These are phyloP conservation scores for Triplophysa siluroides DNA, from an alignment of 2,113 vertebrate species.

Conservation along the genomic window DNA sequence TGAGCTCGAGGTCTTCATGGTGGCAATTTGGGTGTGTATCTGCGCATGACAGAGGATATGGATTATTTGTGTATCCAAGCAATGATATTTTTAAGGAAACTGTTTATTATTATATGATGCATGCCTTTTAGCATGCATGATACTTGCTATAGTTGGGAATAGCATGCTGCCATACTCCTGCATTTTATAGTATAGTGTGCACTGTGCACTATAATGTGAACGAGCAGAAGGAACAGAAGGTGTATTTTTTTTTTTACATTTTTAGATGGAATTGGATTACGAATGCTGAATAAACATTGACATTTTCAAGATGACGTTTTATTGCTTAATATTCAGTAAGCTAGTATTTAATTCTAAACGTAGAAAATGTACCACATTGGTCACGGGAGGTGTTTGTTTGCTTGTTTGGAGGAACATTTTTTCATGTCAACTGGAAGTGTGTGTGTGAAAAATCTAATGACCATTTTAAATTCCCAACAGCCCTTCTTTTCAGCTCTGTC, in stretches of 20 bases:
- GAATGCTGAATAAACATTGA: no score
- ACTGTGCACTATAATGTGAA: no score
- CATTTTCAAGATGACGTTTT: no score
- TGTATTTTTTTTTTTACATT: no score
- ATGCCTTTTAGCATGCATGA: constrained; percentile 42
- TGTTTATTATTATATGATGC: constrained; percentile 55
- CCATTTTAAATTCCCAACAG: constrained; percentile 33
- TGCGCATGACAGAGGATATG: constrained; percentile 48
- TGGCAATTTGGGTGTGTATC: constrained; percentile 54
- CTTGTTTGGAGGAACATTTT: not conserved
- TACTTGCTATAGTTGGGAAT: not conserved
- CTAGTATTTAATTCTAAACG: not conserved
- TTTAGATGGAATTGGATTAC: no score
- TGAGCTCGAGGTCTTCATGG: constrained; percentile 60
- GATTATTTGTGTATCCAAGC: constrained; percentile 50
- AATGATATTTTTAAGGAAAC: constrained; percentile 24
- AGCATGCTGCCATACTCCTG: not conserved
- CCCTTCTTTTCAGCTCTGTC: not conserved
- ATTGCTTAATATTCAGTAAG: not conserved
- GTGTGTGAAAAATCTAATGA: constrained; percentile 40
- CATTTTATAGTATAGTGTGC: not conserved
- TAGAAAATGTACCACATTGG: not conserved
- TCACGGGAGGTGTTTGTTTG: not conserved
- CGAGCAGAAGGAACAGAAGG: no score
- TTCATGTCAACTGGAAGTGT: not conserved